Conservation (phyloP, 1,140 invertebrate species). For the Trichonephila clavipes region DNA sequence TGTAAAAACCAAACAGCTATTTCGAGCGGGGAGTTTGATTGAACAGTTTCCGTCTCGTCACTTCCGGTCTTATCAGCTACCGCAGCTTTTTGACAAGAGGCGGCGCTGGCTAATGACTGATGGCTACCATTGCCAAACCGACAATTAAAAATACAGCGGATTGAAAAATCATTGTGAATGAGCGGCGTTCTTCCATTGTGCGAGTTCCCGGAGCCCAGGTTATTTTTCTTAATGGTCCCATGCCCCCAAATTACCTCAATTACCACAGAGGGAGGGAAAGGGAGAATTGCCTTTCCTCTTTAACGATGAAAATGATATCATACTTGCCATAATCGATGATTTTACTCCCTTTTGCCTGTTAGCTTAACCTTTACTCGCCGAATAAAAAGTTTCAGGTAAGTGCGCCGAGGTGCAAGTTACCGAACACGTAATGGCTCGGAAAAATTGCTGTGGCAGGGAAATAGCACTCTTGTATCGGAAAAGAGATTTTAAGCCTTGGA, state of each 20-base stretch:
- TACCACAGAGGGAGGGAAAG: conserved; percentile 49
- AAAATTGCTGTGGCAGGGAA: conserved; percentile 39
- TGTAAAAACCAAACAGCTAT: conserved; percentile 75
- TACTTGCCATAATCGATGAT: conserved; percentile 59
- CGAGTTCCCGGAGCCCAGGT: conserved; percentile 46
- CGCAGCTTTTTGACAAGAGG: conserved; percentile 74
- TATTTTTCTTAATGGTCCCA: conserved; percentile 74
- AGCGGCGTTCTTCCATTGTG: conserved; percentile 53
- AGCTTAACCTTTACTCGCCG: conserved; percentile 6
- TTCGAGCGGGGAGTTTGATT: conserved; percentile 67
- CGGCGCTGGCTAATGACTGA: conserved; percentile 74
- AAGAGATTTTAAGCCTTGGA: conserved; percentile 42
- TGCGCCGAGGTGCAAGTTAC: background rate
- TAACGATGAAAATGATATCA: conserved; percentile 68
- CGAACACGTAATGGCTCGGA: conserved; percentile 25
- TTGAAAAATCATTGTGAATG: conserved; percentile 68
- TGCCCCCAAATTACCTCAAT: conserved; percentile 75
- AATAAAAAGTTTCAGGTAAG: conserved; percentile 62
- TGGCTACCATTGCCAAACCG: conserved; percentile 71
- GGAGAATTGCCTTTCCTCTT: conserved; percentile 43
- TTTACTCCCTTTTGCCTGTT: conserved; percentile 51
- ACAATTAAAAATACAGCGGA: conserved; percentile 74
- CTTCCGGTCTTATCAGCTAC: conserved; percentile 68
- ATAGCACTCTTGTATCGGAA: conserved; percentile 37
- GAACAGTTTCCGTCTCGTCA: conserved; percentile 72